Conservation (phyloP, 2,888 invertebrate genomes). For the Ennomos quercinarius region DNA sequence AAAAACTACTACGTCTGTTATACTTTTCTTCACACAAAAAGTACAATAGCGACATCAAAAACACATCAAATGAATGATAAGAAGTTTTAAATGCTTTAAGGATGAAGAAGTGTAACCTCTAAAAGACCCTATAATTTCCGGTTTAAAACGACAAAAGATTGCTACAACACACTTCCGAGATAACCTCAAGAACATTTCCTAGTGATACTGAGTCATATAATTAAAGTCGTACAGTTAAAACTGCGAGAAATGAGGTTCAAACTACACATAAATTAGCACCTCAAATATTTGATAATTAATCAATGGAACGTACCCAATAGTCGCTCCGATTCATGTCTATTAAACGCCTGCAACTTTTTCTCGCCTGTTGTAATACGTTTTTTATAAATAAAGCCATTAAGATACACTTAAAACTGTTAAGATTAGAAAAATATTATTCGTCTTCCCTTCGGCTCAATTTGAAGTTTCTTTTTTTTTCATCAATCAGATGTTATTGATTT, state of each 20-base stretch:
- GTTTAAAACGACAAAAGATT: slow-evolving; percentile 13
- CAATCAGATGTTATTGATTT: slow-evolving; percentile 27
- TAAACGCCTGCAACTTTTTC: slow-evolving; percentile 60
- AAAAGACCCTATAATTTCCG: slow-evolving; percentile 14
- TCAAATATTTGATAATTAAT: slow-evolving; percentile 31
- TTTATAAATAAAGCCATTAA: slow-evolving; percentile 70
- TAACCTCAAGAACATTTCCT: slow-evolving; percentile 27
- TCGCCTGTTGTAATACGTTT: slow-evolving; percentile 63
- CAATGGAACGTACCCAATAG: slow-evolving; percentile 62
- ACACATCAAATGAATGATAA: slow-evolving; percentile 1
- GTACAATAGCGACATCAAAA: slow-evolving; percentile 11
- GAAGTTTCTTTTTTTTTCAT: slow-evolving; percentile 9
- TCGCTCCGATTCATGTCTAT: slow-evolving; percentile 59
- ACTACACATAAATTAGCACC: slow-evolving; percentile 24
- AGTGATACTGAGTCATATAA: slow-evolving; percentile 14
- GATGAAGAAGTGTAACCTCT: slow-evolving; percentile 19
- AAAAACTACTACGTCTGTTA: too few relatives aligned
- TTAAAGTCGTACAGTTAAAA: slow-evolving; percentile 15
- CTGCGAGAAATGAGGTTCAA: slow-evolving; percentile 18
- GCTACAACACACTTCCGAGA: slow-evolving; percentile 20
- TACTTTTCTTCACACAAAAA: neutral
- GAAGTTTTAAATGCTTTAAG: neutral
- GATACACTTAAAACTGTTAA: slow-evolving; percentile 26
- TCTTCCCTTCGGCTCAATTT: neutral
- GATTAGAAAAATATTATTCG: slow-evolving; percentile 19